Percentiles rank a stretch among this genome's conserved stretches.
Evolutionary conservation across 2,113 vertebrate genomes (phyloP).

Genomic region (Recurvirostra avosetta): DNA sequence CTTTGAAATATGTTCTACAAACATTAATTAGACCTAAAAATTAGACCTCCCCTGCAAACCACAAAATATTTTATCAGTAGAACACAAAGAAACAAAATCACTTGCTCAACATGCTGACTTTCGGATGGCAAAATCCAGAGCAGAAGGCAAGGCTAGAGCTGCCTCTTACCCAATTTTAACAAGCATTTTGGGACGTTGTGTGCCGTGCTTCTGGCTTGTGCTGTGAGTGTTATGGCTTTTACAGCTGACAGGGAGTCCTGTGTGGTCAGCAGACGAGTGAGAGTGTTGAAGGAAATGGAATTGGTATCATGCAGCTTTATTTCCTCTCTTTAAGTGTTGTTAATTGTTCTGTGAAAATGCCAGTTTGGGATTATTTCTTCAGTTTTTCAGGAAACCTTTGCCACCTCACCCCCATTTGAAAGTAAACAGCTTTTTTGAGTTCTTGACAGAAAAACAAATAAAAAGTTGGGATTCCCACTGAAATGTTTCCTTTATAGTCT

Average conservation of each 20-base stretch:
- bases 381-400: background rate
- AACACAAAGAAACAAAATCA: no score
- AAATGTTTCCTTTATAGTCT: background rate
- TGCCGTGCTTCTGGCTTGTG: background rate
- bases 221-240: background rate
- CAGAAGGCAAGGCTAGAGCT: background rate
- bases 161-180: background rate
- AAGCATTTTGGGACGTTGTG: background rate
- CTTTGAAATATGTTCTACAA: background rate
- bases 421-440: background rate
- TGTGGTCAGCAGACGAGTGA: background rate
- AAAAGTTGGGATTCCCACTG: background rate
- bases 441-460: background rate
- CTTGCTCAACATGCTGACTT: background rate
- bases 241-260: background rate
- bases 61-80: background rate
- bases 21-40: background rate
- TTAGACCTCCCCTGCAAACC: background rate
- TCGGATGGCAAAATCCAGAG: background rate
- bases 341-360: background rate
- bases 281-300: slow-evolving; percentile 3
- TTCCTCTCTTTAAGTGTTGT: background rate
- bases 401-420: background rate
- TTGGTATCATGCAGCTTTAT: background rate
- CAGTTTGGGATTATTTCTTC: background rate